Percentiles rank a stretch among this genome's conserved stretches.
phyloP scores from a whole-genome alignment of 2,888 invertebrate genomes.

The Cancer borealis region DNA sequence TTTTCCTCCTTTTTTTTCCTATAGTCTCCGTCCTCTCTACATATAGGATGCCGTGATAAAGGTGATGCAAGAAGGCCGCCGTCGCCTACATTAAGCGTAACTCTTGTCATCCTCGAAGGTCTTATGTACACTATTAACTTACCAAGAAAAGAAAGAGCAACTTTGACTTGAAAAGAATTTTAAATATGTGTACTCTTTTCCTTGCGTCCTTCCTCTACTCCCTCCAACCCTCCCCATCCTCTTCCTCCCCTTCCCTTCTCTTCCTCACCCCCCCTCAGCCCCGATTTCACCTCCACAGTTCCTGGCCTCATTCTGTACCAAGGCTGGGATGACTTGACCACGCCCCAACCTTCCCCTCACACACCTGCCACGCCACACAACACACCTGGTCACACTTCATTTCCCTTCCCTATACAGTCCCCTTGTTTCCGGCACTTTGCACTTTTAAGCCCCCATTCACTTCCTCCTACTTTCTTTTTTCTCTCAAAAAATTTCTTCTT shows the following conservation, averaged over 20 bases:
- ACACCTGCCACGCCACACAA: slow-evolving; percentile 9
- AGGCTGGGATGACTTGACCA: slow-evolving; percentile 47
- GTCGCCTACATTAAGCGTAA: background rate
- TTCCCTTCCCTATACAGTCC: background rate
- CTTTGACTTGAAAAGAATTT: background rate
- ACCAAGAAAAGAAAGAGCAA: background rate
- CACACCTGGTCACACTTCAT: background rate
- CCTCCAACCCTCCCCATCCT: background rate
- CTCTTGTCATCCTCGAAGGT: background rate
- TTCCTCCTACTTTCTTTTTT: background rate
- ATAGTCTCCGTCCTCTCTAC: background rate
- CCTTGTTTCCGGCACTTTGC: slow-evolving; percentile 12
- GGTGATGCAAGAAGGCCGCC: background rate
- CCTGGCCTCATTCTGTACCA: slow-evolving; percentile 55
- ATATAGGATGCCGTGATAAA: background rate
- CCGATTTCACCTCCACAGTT: slow-evolving; percentile 44
- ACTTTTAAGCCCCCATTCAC: background rate
- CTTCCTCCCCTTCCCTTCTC: slow-evolving; percentile 46
- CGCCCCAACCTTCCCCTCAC: background rate
- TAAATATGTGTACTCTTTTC: background rate
- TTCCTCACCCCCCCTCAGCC: background rate
- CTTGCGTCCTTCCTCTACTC: background rate
- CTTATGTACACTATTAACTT: background rate
- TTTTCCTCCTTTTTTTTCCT: background rate
- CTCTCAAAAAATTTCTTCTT: background rate